These are phyloP conservation scores for Drosophila seclusa DNA, from an alignment of 2,888 invertebrate species.

Conservation along the genomic window DNA sequence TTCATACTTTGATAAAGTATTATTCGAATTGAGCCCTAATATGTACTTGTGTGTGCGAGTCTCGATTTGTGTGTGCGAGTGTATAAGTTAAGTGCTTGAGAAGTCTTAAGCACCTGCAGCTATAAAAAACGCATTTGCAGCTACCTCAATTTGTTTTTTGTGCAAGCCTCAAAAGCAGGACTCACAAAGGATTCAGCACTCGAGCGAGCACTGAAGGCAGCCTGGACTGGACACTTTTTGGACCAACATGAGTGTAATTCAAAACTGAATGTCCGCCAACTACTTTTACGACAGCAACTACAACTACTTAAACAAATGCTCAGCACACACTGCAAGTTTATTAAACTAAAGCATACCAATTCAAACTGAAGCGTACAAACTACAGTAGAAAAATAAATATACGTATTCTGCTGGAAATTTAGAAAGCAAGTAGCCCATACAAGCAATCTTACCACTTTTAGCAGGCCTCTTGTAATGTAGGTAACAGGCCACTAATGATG, in stretches of 20 bases:
- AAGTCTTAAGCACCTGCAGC: conserved; percentile 27
- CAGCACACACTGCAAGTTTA: conserved; percentile 1
- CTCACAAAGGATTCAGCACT: conserved; percentile 38
- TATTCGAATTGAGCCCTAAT: background rate
- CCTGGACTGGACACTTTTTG: conserved; percentile 57
- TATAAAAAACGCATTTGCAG: conserved; percentile 27
- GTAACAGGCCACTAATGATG: too few species aligned
- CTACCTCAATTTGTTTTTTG: conserved; percentile 23
- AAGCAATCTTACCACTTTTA: too few species aligned
- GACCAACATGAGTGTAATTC: conserved; percentile 10
- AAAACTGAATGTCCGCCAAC: conserved; percentile 19
- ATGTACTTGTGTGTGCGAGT: background rate
- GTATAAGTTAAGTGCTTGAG: conserved; percentile 41
- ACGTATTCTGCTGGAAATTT: background rate
- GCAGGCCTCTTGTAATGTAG: too few species aligned
- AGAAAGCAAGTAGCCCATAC: too few species aligned
- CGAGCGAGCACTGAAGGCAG: conserved; percentile 37
- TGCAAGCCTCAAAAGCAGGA: conserved; percentile 30
- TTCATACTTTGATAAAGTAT: background rate
- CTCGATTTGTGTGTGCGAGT: conserved; percentile 1
- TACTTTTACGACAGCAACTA: conserved; percentile 14
- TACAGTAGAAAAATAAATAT: background rate
- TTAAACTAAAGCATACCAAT: background rate
- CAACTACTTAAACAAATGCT: conserved; percentile 9
- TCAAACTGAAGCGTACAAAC: background rate